A percentile compares a stretch with the other conserved stretches of the same genome.
phyloP scores from a whole-genome alignment of 2,888 invertebrate genomes.

The Ellobium chinense region DNA sequence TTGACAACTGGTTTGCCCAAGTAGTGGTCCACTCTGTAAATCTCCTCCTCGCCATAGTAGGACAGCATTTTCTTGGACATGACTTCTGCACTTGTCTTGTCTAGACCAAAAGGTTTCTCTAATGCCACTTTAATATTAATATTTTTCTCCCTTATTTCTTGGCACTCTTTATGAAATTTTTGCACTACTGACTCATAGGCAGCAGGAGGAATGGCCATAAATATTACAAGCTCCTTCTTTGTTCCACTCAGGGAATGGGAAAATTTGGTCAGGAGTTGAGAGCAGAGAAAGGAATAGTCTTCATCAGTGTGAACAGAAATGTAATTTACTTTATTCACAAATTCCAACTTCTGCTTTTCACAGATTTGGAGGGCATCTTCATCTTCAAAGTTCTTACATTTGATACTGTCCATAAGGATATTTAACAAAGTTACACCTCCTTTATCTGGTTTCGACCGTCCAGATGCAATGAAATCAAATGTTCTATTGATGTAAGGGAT shows the following conservation, averaged over 20 bases:
- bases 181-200: conserved; percentile 37
- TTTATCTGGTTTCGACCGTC: conserved; percentile 14
- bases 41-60: conserved; percentile 88
- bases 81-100: conserved; percentile 89
- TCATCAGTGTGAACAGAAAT: conserved; percentile 62
- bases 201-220: conserved; percentile 45
- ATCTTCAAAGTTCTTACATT: conserved; percentile 53
- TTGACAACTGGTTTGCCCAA: conserved; percentile 84
- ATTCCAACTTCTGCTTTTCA: conserved; percentile 56
- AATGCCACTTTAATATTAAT: conserved; percentile 93
- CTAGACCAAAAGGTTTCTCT: conserved; percentile 98
- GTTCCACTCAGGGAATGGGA: not conserved
- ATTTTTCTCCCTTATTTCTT: not conserved
- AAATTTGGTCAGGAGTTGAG: conserved; percentile 15
- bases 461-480: conserved; percentile 36
- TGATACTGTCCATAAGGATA: conserved; percentile 62
- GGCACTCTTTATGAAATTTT: conserved; percentile 37
- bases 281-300: conserved; percentile 61
- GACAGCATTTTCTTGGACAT: conserved; percentile 90
- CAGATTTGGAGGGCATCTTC: not conserved
- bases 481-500: conserved; percentile 24
- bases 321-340: conserved; percentile 67
- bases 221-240: conserved; percentile 43
- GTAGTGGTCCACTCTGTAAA: conserved; percentile 99
- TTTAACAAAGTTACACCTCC: conserved; percentile 47